Percentiles rank a stretch among this genome's conserved stretches.
These are phyloP conservation scores for Anticlea derivata DNA, from an alignment of 2,888 invertebrate species.

Conservation along the genomic window DNA sequence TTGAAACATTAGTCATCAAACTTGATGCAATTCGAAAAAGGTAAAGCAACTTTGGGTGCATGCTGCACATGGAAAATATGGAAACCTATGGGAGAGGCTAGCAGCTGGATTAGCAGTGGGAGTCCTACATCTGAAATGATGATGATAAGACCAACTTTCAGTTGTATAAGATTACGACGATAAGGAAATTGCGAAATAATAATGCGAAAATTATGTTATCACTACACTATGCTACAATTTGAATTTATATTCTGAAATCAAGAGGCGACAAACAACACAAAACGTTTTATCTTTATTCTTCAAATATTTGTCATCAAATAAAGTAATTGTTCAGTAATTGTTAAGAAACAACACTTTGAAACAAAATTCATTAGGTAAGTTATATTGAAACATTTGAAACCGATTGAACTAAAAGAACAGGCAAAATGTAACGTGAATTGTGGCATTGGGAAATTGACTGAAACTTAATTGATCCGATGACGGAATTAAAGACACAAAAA, in stretches of 20 bases:
- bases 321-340: conserved; percentile 33
- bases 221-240: conserved; percentile 21
- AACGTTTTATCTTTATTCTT: conserved; percentile 30
- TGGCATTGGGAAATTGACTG: not conserved
- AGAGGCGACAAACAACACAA: conserved; percentile 22
- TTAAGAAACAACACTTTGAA: conserved; percentile 30
- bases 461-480: conserved; percentile 12
- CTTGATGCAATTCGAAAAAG: not conserved
- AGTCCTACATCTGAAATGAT: no score
- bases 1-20: not conserved
- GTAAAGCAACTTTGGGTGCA: no score
- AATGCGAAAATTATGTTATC: conserved; percentile 22
- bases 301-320: conserved; percentile 32
- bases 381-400: no score
- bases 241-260: conserved; percentile 29
- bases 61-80: no score
- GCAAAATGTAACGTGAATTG: not conserved
- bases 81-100: no score
- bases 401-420: not conserved
- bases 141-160: no score
- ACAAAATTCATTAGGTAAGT: conserved; percentile 11
- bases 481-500: conserved; percentile 39
- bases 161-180: not conserved
- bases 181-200: conserved; percentile 13
- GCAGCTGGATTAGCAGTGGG: no score